Evolutionary conservation across 2,888 invertebrate genomes (phyloP).

Genomic region (Lutraria lutraria): DNA sequence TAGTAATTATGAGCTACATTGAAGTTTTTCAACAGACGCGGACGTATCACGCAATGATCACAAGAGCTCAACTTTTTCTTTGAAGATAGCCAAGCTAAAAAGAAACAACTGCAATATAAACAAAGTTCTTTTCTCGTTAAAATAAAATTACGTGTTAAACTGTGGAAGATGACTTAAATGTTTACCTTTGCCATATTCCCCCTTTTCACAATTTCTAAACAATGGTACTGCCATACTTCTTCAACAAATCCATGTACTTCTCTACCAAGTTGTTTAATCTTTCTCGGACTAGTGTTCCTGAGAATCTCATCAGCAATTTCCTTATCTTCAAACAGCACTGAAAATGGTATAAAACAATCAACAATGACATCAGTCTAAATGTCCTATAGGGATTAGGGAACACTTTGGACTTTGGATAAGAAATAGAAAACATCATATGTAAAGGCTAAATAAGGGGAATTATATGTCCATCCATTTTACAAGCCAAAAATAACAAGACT

Average conservation of each 20-base stretch:
- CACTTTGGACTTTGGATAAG: too few species aligned
- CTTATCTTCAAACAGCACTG: constrained; percentile 82
- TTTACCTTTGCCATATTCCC: constrained; percentile 82
- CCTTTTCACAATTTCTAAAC: constrained; percentile 77
- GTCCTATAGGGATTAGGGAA: not conserved
- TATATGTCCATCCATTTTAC: too few species aligned
- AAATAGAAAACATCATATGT: too few species aligned
- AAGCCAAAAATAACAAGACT: too few species aligned
- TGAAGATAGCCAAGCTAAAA: too few species aligned
- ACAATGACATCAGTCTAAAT: not conserved
- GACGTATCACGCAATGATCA: too few species aligned
- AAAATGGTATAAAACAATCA: constrained; percentile 26
- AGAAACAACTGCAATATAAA: too few species aligned
- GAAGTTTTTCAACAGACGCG: too few species aligned
- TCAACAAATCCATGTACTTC: constrained; percentile 79
- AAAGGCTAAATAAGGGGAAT: too few species aligned
- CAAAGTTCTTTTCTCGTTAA: not conserved
- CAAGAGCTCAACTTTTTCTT: too few species aligned
- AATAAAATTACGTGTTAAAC: not conserved
- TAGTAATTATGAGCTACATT: too few species aligned
- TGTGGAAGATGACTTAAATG: constrained; percentile 61
- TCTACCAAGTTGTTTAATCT: constrained; percentile 82
- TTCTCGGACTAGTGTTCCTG: constrained; percentile 71
- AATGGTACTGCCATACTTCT: constrained; percentile 76
- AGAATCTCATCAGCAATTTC: constrained; percentile 79